Evolutionary conservation across 2,888 invertebrate species (phyloP).

Genomic region (Caradrina clavipalpis): DNA sequence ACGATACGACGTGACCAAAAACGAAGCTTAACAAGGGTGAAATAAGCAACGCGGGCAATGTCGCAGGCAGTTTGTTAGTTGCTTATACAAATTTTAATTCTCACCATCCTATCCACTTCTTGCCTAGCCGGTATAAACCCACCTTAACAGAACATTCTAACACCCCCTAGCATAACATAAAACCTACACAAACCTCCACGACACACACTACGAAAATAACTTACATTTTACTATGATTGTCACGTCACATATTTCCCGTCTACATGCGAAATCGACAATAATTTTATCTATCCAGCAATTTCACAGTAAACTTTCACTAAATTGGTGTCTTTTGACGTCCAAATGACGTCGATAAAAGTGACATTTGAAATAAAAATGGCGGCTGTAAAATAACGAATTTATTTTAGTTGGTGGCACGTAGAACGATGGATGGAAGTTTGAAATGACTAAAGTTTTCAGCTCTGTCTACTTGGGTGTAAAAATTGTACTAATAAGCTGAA

Average conservation of each 20-base stretch:
- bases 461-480: background rate
- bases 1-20: too few species aligned
- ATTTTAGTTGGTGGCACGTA: conserved; percentile 21
- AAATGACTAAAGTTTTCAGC: conserved; percentile 19
- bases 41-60: too few species aligned
- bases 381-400: conserved; percentile 25
- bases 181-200: background rate
- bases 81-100: too few species aligned
- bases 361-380: conserved; percentile 46
- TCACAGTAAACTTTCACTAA: conserved; percentile 37
- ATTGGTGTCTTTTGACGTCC: conserved; percentile 27
- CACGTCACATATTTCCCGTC: conserved; percentile 20
- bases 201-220: conserved; percentile 26
- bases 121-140: too few species aligned
- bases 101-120: too few species aligned
- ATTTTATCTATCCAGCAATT: conserved; percentile 32
- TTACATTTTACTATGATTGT: conserved; percentile 13
- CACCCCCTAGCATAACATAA: background rate
- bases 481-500: conserved; percentile 5
- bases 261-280: conserved; percentile 31
- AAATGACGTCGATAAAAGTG: conserved; percentile 36
- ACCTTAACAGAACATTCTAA: too few species aligned
- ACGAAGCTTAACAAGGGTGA: too few species aligned
- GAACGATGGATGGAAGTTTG: conserved; percentile 19
- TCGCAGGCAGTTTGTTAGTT: too few species aligned